Evolutionary conservation across 2,888 invertebrate species (phyloP).

Genomic region (Agriopis aurantiaria): DNA sequence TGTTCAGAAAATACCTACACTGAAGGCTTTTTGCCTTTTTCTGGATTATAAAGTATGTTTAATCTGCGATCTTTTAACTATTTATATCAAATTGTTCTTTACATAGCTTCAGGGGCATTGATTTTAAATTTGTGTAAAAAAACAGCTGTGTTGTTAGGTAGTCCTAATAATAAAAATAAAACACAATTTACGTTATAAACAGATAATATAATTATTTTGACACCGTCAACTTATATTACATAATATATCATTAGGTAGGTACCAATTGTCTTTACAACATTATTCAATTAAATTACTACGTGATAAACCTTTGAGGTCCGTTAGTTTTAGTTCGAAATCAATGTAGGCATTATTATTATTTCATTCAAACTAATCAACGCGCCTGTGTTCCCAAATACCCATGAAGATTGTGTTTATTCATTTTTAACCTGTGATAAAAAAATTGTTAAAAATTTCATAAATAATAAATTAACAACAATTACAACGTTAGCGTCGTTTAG

Average conservation of each 20-base stretch:
- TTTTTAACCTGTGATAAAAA: constrained; percentile 32
- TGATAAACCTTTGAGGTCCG: constrained; percentile 56
- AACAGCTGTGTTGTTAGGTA: not conserved
- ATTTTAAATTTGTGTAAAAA: no score
- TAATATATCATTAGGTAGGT: constrained; percentile 59
- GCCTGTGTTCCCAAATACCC: constrained; percentile 57
- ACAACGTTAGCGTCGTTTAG: no score
- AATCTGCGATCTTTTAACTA: no score
- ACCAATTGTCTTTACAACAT: constrained; percentile 66
- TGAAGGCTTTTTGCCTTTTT: no score
- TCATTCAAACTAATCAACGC: constrained; percentile 43
- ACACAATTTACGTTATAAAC: constrained; percentile 71
- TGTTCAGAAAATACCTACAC: no score
- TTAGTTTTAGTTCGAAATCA: constrained; percentile 43
- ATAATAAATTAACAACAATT: not conserved
- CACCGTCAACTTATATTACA: constrained; percentile 79
- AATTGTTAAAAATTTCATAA: constrained; percentile 26
- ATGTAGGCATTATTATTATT: constrained; percentile 39
- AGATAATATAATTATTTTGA: constrained; percentile 82
- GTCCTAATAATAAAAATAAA: constrained; percentile 57
- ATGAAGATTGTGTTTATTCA: constrained; percentile 44
- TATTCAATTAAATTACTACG: constrained; percentile 52
- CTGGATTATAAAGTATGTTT: no score
- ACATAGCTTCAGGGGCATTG: no score
- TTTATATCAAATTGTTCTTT: no score